Evolutionary conservation across 2,113 vertebrate genomes (phyloP), one percentile per base, ranked within the genome.

Genomic region (Antechinus stuartii): DNA sequence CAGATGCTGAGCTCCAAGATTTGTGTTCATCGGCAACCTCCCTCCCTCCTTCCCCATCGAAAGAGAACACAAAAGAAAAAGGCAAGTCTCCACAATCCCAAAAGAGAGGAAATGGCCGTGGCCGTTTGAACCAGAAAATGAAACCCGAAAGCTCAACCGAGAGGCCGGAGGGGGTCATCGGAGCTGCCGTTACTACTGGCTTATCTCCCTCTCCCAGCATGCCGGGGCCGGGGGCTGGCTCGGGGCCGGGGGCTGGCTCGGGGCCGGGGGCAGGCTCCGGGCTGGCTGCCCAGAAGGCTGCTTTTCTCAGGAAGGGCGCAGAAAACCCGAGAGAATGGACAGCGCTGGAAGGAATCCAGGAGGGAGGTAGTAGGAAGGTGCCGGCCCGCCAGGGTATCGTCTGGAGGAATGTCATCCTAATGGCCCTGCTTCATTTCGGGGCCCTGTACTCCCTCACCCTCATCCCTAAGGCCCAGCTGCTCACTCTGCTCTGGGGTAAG

Each of bases 401-500:
- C 50, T 99, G 99, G 99, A 98, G 98, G 93, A 99, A 99, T 96
- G 98, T 99, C 46, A 95, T 98, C 54, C 97, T 99, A 1, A 99
- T 99, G 99, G 95, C 95, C 93, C 96, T 99, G 96, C 98, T 99
- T 46, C 99, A 99, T 96, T 16, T 97, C 54, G 98, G 97, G 8
- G 98, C 99, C 24, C 93, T 98, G 8, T 99, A 99, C 97, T 97
- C 99, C 49, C 96, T 99, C 3, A 92, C 97, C 96, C 98, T 99
- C 57, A 96, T 99, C 92, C 99, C 98, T 93, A 96, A 96, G 94
- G 98, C 99, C 90, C 97, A 98, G 94, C 97, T 97, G 55, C 98
- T 99, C 91, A 99, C 99, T 76, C 98, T 99, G 97, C 97, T 99
- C 47, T 99, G 99, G 99, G 98, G 99, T 99, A 98, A 99, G 98